Evolutionary conservation across 2,113 vertebrate species (phyloP).

Genomic region (Dendropsophus ebraccatus): DNA sequence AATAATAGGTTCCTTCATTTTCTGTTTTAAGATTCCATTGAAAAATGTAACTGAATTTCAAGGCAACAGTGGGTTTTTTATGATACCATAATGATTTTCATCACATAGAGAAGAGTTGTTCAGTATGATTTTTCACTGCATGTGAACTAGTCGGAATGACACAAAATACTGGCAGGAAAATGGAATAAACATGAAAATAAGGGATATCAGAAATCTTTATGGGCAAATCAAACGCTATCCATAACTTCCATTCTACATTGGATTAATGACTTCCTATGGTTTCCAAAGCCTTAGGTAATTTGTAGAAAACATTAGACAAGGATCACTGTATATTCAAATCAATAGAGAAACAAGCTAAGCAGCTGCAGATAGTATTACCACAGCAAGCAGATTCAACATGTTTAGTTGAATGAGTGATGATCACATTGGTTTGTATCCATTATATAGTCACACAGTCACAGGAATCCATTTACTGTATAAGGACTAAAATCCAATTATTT

Average conservation of each 20-base stretch:
- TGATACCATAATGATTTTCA: no score
- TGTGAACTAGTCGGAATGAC: background rate
- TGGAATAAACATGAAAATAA: background rate
- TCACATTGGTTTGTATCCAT: background rate
- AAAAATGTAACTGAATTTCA: no score
- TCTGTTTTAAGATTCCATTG: no score
- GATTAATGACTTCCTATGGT: background rate
- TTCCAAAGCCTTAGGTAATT: background rate
- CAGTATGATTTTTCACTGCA: no score
- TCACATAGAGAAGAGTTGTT: no score
- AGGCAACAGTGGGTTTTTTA: no score
- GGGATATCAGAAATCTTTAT: no score
- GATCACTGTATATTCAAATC: background rate
- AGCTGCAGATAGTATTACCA: background rate
- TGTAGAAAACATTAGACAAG: background rate
- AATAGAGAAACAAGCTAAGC: background rate
- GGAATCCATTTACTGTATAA: background rate
- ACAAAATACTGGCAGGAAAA: background rate
- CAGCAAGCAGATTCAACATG: background rate
- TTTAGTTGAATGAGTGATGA: slow-evolving; percentile 3
- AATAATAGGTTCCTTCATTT: no score
- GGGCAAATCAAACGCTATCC: background rate
- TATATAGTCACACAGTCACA: background rate
- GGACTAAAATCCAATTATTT: background rate
- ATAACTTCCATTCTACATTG: background rate